Evolutionary conservation across 2,113 vertebrate genomes (phyloP), one percentile per base, ranked within the genome.

Genomic region (Salvator merianae): DNA sequence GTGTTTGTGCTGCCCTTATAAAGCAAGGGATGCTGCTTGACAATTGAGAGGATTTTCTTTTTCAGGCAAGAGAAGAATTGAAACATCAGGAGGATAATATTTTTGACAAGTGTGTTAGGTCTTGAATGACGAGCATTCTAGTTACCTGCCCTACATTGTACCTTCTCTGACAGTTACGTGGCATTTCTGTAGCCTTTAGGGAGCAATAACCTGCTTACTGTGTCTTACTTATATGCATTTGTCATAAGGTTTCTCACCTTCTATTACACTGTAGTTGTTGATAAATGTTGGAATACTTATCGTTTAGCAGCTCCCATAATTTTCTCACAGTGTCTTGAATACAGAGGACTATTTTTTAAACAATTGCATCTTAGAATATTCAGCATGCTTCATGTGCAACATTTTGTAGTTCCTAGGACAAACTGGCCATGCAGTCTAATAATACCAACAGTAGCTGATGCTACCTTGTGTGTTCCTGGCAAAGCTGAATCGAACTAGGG

Each of bases 1-100:
- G 32, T 72, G 76, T 84, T 43, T 84, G 68, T 26, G 83, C 55
- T 84, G 68, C 68, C 76, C 55, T 79, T 38, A 36, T 72, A 78
- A 84, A 72, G 76, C 36, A 70, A 36, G 68, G n/a, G 26, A 70
- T 59, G 50, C 66, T 26, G 38, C 76, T 79, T 84, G 76, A 79
- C 76, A 79, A 79, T 43, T 26, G 53, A 34, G 40, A 63, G 53
- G 55, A 72, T 34, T 72, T 43, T 75, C 40, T 79, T 34, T 43
- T 63, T 72, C 76, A 79, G 76, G 72, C 36, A 62, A 59, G 32
- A 36, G 68, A 72, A 32, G 55, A 84, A 72, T 43, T 47, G 69
- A 84, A 79, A 71, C 36, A 72, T 47, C 66, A 62, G 36, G 69
- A 63, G 75, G 36, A 62, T 62, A 84, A 70, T 70, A 77, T 34